A percentile compares a stretch with the other conserved stretches of the same genome.
These are phyloP conservation scores for Merops nubicus DNA, from an alignment of 2,113 vertebrate genomes.

Conservation along the genomic window DNA sequence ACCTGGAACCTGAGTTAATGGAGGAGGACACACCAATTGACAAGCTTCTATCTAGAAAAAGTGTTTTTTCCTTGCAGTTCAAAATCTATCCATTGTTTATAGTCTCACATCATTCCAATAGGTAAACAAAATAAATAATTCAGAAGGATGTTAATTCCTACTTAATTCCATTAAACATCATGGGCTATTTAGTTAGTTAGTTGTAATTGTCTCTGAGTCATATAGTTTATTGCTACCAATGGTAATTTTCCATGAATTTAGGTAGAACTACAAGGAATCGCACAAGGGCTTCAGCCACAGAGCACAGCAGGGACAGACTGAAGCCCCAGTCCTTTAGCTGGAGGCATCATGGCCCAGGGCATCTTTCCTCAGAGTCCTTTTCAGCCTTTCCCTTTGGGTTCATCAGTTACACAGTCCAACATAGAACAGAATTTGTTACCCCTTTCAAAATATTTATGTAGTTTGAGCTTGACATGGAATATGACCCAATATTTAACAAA, in stretches of 20 bases:
- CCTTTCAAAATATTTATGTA: neutral
- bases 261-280: neutral
- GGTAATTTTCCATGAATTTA: neutral
- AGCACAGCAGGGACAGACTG: neutral
- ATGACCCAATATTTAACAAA: neutral
- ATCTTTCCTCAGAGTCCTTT: neutral
- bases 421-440: neutral
- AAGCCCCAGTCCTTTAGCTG: neutral
- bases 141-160: neutral
- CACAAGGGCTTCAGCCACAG: neutral
- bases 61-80: neutral
- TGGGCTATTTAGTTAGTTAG: neutral
- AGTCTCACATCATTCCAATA: neutral
- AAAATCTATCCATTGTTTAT: neutral
- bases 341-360: neutral
- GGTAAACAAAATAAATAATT: conserved; percentile 13
- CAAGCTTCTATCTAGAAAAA: neutral
- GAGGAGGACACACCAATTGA: neutral
- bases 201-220: neutral
- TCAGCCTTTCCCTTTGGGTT: neutral
- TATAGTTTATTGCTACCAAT: neutral
- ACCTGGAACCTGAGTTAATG: neutral
- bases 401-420: neutral
- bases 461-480: neutral
- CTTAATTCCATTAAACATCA: neutral